A percentile compares a stretch with the other conserved stretches of the same genome.
Conservation (phyloP, 2,113 vertebrate genomes). For the Grammomys dolichurus region DNA sequence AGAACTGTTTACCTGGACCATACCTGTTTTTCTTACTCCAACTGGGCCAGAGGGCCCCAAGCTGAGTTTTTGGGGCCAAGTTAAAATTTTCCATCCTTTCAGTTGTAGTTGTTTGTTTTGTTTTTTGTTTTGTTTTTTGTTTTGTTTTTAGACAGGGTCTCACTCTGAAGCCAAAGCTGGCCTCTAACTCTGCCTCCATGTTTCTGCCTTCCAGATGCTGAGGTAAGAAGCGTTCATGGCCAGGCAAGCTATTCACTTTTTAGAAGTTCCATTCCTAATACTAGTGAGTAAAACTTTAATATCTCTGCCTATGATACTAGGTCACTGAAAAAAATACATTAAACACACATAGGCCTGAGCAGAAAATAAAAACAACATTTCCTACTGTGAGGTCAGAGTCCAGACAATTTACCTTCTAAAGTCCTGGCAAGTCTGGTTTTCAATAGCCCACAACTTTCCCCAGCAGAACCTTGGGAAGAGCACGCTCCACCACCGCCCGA, state of each 20-base stretch:
- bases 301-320: conserved; percentile 25
- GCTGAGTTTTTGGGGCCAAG: too few species aligned
- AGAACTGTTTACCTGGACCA: too few species aligned
- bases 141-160: not conserved
- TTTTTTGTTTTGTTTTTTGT: too few species aligned
- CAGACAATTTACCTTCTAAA: conserved; percentile 53
- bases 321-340: not conserved
- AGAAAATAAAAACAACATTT: conserved; percentile 1
- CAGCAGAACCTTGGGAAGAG: conserved; percentile 48
- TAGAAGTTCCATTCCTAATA: conserved; percentile 28
- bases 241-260: not conserved
- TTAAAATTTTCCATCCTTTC: too few species aligned
- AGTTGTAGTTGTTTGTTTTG: too few species aligned
- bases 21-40: too few species aligned
- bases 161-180: not conserved
- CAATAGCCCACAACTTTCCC: conserved; percentile 63
- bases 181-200: not conserved
- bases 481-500: not conserved
- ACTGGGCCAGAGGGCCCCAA: too few species aligned
- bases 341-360: not conserved
- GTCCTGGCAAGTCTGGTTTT: conserved; percentile 63
- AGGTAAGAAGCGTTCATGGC: too few species aligned
- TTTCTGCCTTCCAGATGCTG: not conserved
- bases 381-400: conserved; percentile 1
- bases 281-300: not conserved